Evolutionary conservation across 2,888 invertebrate genomes (phyloP).

Genomic region (Sicus ferrugineus): DNA sequence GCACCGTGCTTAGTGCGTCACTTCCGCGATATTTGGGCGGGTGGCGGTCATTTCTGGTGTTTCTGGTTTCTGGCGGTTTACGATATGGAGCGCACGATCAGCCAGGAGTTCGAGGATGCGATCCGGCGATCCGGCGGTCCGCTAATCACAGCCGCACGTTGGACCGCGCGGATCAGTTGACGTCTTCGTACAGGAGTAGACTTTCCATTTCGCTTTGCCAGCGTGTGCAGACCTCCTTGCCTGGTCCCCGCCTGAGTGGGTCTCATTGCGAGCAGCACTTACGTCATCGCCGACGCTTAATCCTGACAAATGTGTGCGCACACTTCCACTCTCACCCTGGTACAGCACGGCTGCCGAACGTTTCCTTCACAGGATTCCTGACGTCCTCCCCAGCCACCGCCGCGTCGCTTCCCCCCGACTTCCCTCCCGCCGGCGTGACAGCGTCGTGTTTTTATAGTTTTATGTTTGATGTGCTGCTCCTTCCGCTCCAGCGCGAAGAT

Average conservation of each 20-base stretch:
- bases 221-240: too few species aligned
- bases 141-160: too few species aligned
- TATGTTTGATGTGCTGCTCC: conserved; percentile 30
- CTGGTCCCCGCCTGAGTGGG: too few species aligned
- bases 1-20: neutral
- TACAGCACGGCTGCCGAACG: neutral
- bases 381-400: neutral
- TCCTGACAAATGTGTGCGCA: conserved; percentile 11
- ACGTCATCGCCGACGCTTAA: neutral
- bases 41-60: neutral
- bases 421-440: conserved; percentile 7
- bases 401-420: neutral
- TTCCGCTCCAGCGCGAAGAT: conserved; percentile 26
- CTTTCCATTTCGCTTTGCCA: too few species aligned
- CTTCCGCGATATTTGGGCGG: neutral
- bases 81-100: too few species aligned
- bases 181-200: too few species aligned
- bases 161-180: too few species aligned
- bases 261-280: too few species aligned
- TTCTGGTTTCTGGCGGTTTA: too few species aligned
- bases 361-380: neutral
- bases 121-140: too few species aligned
- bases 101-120: too few species aligned
- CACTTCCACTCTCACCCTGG: neutral
- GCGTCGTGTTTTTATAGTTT: conserved; percentile 36